Evolutionary conservation across 2,888 invertebrate genomes (phyloP).

Genomic region (Pheosia gnoma): DNA sequence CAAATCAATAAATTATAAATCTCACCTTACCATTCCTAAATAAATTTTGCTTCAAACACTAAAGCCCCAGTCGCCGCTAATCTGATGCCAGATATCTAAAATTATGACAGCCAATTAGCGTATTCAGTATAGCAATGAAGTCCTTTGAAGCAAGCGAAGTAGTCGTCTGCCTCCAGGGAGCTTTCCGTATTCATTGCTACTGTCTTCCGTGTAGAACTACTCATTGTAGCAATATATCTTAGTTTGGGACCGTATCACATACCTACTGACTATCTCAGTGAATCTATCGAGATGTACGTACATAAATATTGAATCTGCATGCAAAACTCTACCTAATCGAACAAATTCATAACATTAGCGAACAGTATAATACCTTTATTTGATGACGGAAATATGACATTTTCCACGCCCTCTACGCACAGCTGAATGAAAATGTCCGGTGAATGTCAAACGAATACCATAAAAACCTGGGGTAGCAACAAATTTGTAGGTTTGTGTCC

Average conservation of each 20-base stretch:
- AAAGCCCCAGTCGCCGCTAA: constrained; percentile 5
- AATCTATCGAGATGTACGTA: constrained; percentile 5
- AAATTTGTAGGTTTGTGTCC: constrained; percentile 28
- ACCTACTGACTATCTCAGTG: too few relatives aligned
- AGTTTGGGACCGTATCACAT: background rate
- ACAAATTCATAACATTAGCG: constrained; percentile 15
- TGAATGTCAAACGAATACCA: constrained; percentile 43
- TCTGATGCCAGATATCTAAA: constrained; percentile 5
- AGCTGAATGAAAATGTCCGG: constrained; percentile 27
- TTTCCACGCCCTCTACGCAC: constrained; percentile 24
- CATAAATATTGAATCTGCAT: background rate
- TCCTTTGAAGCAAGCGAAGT: background rate
- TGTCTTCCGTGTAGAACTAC: background rate
- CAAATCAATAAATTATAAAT: too few relatives aligned
- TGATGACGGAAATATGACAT: constrained; percentile 16
- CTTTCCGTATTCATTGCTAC: background rate
- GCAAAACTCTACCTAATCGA: background rate
- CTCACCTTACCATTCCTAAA: too few relatives aligned
- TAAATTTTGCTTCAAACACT: too few relatives aligned
- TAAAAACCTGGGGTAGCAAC: constrained; percentile 37
- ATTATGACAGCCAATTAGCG: constrained; percentile 2
- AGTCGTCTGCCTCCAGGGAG: background rate
- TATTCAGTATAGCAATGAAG: constrained; percentile 1
- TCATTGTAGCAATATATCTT: background rate
- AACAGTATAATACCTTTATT: constrained; percentile 13